These are phyloP conservation scores for Daubentonia madagascariensis DNA, from an alignment of 2,113 vertebrate genomes.

Conservation along the genomic window DNA sequence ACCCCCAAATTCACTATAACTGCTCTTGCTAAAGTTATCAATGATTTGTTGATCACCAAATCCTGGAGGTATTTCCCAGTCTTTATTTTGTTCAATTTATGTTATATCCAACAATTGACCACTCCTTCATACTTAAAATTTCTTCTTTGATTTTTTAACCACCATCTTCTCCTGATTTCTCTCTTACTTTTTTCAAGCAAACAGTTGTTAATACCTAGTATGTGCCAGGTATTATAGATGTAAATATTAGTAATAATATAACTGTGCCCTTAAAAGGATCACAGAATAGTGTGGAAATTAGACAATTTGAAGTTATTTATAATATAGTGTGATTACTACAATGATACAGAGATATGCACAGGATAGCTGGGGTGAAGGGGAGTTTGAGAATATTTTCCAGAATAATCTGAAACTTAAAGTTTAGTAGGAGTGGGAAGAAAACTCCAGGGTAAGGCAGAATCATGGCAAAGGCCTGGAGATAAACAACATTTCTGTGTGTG, in stretches of 20 bases:
- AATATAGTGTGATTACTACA: not conserved
- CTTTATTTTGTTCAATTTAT: not conserved
- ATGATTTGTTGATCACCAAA: not conserved
- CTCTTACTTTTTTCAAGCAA: not conserved
- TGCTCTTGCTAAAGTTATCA: not conserved
- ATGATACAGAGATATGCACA: not conserved
- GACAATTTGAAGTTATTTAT: not conserved
- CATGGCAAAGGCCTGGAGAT: not conserved
- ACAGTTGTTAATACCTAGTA: not conserved
- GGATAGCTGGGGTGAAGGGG: not conserved
- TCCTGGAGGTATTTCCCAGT: not conserved
- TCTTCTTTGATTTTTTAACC: not conserved
- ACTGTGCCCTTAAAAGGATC: not conserved
- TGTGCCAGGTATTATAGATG: not conserved
- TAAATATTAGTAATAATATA: not conserved
- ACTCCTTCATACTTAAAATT: not conserved
- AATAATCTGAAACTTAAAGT: not conserved
- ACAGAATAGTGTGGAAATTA: not conserved
- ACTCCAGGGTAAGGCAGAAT: not conserved
- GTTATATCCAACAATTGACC: not conserved
- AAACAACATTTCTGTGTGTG: not conserved
- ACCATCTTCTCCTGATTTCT: not conserved
- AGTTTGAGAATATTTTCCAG: not conserved
- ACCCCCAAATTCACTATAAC: not conserved
- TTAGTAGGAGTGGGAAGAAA: not conserved